A percentile compares a stretch with the other conserved stretches of the same genome.
phyloP scores from a whole-genome alignment of 2,113 vertebrate species.

The Gadus macrocephalus region DNA sequence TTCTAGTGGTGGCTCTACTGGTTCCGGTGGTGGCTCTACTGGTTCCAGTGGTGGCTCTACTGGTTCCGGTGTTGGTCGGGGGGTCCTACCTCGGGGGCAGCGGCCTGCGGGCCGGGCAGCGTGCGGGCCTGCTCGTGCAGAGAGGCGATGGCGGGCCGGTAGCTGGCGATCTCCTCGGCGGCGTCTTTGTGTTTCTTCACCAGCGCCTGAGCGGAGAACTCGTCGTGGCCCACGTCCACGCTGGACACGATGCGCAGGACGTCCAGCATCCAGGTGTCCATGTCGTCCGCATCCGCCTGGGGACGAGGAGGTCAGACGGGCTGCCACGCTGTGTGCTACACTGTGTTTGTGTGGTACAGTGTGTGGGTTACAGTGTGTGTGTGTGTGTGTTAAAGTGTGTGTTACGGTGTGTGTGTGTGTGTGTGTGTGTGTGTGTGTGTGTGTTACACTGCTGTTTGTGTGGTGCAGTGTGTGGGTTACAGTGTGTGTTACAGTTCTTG shows the following conservation, averaged over 20 bases:
- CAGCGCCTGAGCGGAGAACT: constrained; percentile 95
- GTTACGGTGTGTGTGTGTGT: no score
- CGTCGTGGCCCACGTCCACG: constrained; percentile 91
- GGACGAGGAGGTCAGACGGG: rapidly evolving
- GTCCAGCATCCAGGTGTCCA: constrained; percentile 96
- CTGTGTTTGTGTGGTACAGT: no score
- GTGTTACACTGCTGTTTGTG: no score
- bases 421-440: no score
- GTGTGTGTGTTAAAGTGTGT: no score
- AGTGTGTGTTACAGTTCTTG: no score
- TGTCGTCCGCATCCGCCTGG: constrained; percentile 87
- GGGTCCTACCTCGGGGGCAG: constrained; percentile 74
- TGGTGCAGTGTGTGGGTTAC: no score
- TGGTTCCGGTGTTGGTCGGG: no score
- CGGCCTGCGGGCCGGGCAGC: constrained; percentile 75
- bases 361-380: neutral
- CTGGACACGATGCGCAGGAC: constrained; percentile 94
- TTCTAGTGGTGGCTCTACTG: no score
- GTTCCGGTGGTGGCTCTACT: no score
- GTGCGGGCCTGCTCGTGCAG: constrained; percentile 86
- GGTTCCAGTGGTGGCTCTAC: no score
- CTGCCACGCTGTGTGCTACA: neutral
- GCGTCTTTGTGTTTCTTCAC: constrained; percentile 98
- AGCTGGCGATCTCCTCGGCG: constrained; percentile 89
- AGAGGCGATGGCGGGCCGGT: constrained; percentile 85